Evolutionary conservation across 1,140 invertebrate genomes (phyloP).

Genomic region (Pinna nobilis): DNA sequence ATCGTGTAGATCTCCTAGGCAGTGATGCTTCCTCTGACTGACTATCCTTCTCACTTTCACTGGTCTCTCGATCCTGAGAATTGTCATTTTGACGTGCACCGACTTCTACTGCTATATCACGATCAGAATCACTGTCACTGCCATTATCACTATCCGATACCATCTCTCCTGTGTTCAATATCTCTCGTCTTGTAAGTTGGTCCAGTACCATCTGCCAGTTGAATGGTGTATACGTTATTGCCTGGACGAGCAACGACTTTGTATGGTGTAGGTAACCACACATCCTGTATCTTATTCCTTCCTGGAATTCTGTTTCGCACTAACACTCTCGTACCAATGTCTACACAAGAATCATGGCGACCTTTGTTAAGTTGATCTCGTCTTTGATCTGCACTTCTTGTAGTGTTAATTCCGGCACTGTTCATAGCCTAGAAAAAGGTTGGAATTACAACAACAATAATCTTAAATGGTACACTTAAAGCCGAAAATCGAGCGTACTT

Average conservation of each 20-base stretch:
- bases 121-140: not conserved
- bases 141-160: not conserved
- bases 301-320: constrained; percentile 2
- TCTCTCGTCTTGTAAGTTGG: constrained; percentile 8
- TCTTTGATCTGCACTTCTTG: not conserved
- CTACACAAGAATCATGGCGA: not conserved
- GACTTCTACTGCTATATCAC: not conserved
- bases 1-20: not conserved
- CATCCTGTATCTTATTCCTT: constrained; percentile 14
- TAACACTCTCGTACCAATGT: constrained; percentile 9
- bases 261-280: constrained; percentile 23
- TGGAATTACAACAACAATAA: not conserved
- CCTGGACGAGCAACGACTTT: constrained; percentile 5
- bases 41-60: not conserved
- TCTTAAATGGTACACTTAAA: not conserved
- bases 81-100: too few species aligned
- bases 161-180: constrained; percentile 1
- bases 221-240: constrained; percentile 24
- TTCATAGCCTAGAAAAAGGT: not conserved
- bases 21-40: not conserved
- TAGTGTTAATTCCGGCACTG: not conserved
- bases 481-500: not conserved
- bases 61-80: not conserved
- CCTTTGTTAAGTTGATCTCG: not conserved
- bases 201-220: constrained; percentile 12